Conservation (phyloP, 2,797 vertebrate genomes). For the Pseudochirops corinnae region DNA sequence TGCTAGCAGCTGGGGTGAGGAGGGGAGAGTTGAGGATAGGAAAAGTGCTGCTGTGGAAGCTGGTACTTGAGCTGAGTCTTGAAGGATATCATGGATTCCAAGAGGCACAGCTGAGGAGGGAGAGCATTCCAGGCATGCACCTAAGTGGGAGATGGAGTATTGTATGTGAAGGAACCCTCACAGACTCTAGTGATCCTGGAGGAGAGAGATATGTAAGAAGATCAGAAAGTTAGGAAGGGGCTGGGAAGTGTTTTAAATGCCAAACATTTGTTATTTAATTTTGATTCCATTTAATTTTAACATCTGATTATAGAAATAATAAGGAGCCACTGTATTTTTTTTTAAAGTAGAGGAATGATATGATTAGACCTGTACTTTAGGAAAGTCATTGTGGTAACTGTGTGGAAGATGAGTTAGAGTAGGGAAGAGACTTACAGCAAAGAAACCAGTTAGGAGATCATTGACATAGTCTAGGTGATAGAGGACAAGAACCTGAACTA, state of each 20-base stretch:
- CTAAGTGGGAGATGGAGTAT: background rate
- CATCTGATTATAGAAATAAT: background rate
- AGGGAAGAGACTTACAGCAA: background rate
- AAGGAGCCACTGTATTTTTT: background rate
- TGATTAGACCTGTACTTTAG: background rate
- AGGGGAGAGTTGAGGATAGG: background rate
- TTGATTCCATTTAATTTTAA: background rate
- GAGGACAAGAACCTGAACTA: background rate
- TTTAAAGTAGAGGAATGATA: background rate
- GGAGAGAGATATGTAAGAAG: background rate
- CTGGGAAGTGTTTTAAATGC: background rate
- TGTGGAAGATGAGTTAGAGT: background rate
- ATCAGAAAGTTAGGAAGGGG: background rate
- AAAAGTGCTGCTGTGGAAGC: background rate
- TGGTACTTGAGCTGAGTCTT: background rate
- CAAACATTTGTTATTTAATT: background rate
- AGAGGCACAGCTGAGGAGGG: background rate
- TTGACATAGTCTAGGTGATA: background rate
- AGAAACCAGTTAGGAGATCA: background rate
- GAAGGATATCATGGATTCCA: background rate
- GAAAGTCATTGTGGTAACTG: background rate
- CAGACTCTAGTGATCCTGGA: background rate
- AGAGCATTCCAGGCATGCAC: background rate
- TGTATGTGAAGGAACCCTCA: background rate
- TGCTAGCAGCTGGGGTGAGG: background rate